A percentile compares a stretch with the other conserved stretches of the same genome.
phyloP scores from a whole-genome alignment of 2,888 invertebrate species.

The Tetranychus truncatus region DNA sequence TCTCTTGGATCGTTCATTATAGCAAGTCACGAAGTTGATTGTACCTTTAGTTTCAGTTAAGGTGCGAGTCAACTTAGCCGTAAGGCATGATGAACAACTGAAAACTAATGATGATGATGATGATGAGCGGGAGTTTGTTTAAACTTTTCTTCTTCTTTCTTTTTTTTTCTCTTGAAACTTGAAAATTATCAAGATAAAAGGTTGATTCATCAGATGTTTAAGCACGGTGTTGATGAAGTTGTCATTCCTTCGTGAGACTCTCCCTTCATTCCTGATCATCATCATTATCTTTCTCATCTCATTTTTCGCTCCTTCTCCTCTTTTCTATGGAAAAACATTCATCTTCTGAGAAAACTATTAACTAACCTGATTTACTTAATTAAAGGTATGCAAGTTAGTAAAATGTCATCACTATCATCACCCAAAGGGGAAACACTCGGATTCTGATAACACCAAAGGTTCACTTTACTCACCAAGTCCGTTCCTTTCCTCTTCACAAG shows the following conservation, averaged over 20 bases:
- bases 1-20: background rate
- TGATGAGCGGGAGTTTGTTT: background rate
- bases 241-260: background rate
- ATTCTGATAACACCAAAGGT: background rate
- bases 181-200: too few relatives aligned
- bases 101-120: background rate
- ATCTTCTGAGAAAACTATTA: background rate
- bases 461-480: background rate
- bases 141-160: background rate
- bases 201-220: background rate
- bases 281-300: background rate
- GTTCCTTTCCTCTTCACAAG: too few relatives aligned
- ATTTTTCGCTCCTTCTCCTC: background rate
- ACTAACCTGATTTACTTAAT: conserved; percentile 1
- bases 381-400: background rate
- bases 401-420: background rate
- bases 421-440: background rate
- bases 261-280: background rate
- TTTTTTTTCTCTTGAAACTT: background rate
- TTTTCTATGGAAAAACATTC: background rate
- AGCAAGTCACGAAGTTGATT: background rate
- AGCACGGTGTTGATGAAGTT: background rate
- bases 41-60: background rate
- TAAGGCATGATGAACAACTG: background rate
- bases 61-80: background rate